Evolutionary conservation across 92 coral and sea anemone species (phyloP), one percentile per base, ranked within the genome.

Genomic region (Palythoa heliodiscus): DNA sequence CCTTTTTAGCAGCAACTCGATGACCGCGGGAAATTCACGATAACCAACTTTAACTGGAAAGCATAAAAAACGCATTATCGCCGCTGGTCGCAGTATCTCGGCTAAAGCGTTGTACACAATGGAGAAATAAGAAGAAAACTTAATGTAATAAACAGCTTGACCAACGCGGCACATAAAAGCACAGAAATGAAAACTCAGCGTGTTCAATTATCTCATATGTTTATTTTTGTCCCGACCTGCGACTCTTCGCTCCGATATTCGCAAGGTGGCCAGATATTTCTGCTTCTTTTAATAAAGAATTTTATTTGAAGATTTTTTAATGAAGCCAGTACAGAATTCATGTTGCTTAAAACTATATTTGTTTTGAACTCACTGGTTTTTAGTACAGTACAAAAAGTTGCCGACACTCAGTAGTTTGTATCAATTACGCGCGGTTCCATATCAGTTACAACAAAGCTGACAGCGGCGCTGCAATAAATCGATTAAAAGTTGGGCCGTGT

Each of bases 121-220:
- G 57, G 71, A 76, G 58, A 78, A 76, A 76, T 72, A 58, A 53
- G 66, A 64, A 73, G n/a, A 57, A 83, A 53, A 43, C 71, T 72
- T 94, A 94, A 94, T 92, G 95, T 80, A 72, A 80, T 82, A 94
- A 94, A 83, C 95, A 92, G 89, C 91, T 94, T 93, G 93, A 88
- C 73, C 52, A 16, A 57, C 70, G 95, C 95, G 98, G 95, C 93
- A 94, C 92, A 94, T 92, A 67, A 88, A 94, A 94, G 95, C 63
- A 72, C 67, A 69, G 74, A 78, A 82, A 77, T 67, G 85, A 93
- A 93, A 92, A 88, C 91, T 93, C 83, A 88, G 86, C 87, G 89
- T 92, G 87, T 90, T 94, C 98, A 93, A 94, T 94, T 94, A 94
- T 89, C 88, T 89, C 57, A 70, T 52, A 54, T 94, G 95, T 94